phyloP scores from a whole-genome alignment of 2,888 invertebrate species.

The Dichetophora obliterata region DNA sequence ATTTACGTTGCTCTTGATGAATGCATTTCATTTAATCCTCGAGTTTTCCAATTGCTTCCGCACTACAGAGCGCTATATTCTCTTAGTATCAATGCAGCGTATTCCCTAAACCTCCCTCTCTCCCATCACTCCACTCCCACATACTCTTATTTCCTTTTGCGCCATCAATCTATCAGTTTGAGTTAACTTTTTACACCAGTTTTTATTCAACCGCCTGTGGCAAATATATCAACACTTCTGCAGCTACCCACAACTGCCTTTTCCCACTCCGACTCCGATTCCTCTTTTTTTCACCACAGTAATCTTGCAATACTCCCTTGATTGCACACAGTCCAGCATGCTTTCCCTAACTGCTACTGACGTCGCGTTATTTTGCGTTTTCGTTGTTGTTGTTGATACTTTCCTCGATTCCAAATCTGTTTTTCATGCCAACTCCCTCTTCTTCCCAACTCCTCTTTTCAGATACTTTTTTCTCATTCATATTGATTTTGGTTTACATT shows the following conservation, averaged over 20 bases:
- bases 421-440: background rate
- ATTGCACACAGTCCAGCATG: background rate
- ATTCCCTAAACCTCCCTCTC: background rate
- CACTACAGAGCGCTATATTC: too few relatives aligned
- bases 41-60: background rate
- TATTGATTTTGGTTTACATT: background rate
- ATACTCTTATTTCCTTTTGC: background rate
- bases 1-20: slow-evolving; percentile 2
- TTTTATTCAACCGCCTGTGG: slow-evolving; percentile 5
- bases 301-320: background rate
- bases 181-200: background rate
- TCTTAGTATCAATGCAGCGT: background rate
- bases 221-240: slow-evolving; percentile 15
- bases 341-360: too few relatives aligned
- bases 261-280: background rate
- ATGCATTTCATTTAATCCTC: background rate
- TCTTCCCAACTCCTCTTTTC: background rate
- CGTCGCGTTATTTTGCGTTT: background rate
- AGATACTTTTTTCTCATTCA: background rate
- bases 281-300: background rate
- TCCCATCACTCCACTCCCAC: background rate
- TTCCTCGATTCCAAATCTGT: background rate
- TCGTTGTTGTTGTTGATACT: slow-evolving; percentile 11
- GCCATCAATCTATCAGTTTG: background rate
- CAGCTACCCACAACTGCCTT: background rate